A percentile compares a stretch with the other conserved stretches of the same genome.
Conservation (phyloP, 2,797 vertebrate genomes). For the Urocyon cinereoargenteus region DNA sequence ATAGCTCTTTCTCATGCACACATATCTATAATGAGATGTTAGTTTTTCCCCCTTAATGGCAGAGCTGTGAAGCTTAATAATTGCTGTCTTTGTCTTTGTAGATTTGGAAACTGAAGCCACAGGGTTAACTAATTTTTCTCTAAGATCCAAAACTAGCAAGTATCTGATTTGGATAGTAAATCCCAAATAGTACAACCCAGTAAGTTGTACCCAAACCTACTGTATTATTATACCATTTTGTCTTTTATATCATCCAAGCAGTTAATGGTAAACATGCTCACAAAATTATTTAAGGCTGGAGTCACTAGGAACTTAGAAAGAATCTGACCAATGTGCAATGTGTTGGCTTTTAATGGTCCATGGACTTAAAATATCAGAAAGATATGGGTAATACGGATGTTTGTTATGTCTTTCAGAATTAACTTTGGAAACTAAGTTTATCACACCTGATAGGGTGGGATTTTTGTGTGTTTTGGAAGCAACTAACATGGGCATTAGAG, state of each 20-base stretch:
- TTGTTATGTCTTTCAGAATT: constrained; percentile 29
- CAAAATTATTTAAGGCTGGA: background rate
- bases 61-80: background rate
- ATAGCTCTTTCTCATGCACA: background rate
- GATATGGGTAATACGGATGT: background rate
- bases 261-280: background rate
- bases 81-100: background rate
- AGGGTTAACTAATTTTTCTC: constrained; percentile 55
- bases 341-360: background rate
- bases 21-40: background rate
- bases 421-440: constrained; percentile 26
- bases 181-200: background rate
- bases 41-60: background rate
- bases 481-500: background rate
- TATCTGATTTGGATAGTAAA: constrained; percentile 31
- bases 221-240: background rate
- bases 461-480: constrained; percentile 31
- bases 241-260: constrained; percentile 15
- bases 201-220: background rate
- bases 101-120: background rate
- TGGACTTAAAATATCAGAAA: constrained; percentile 41
- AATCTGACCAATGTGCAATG: background rate
- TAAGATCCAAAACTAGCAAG: constrained; percentile 9
- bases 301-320: background rate
- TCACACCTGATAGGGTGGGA: background rate